These are phyloP conservation scores for Drosophila leonis DNA, from an alignment of 2,888 invertebrate species.

Conservation along the genomic window DNA sequence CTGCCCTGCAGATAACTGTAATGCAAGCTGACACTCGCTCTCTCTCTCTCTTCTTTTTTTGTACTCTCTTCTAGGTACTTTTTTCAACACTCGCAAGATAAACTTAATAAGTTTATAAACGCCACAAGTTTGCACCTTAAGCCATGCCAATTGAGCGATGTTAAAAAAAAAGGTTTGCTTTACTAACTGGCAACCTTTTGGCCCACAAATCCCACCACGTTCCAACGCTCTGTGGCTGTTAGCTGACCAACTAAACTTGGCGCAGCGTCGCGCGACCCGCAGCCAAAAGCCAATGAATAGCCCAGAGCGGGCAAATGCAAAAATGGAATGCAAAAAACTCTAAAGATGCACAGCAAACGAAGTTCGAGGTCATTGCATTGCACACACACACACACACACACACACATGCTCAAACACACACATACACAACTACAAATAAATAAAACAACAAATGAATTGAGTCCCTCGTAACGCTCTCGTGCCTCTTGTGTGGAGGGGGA, in stretches of 20 bases:
- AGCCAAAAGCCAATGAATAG: constrained; percentile 58
- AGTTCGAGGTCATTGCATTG: constrained; percentile 82
- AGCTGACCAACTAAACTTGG: constrained; percentile 59
- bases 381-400: constrained; percentile 29
- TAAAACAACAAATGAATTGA: constrained; percentile 55
- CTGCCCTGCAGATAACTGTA: constrained; percentile 25
- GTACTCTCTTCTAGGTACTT: neutral
- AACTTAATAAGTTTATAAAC: constrained; percentile 11
- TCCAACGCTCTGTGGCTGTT: constrained; percentile 32
- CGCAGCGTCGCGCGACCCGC: constrained; percentile 32
- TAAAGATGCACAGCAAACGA: constrained; percentile 69
- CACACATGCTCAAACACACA: constrained; percentile 19
- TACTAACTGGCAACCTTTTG: constrained; percentile 47
- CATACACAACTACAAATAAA: constrained; percentile 44
- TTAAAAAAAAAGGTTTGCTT: constrained; percentile 43
- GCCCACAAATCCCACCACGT: constrained; percentile 53
- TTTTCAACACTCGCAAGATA: constrained; percentile 1
- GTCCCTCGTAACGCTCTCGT: constrained; percentile 29
- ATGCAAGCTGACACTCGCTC: neutral
- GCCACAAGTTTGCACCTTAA: constrained; percentile 38
- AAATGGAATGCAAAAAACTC: constrained; percentile 54
- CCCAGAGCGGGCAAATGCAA: constrained; percentile 51
- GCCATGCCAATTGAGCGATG: constrained; percentile 37
- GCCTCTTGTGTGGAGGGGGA: constrained; percentile 12
- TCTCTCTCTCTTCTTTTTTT: neutral